Percentiles rank a stretch among this genome's conserved stretches.
These are phyloP conservation scores for Grammatotria lemairii DNA, from an alignment of 2,113 vertebrate species.

Conservation along the genomic window DNA sequence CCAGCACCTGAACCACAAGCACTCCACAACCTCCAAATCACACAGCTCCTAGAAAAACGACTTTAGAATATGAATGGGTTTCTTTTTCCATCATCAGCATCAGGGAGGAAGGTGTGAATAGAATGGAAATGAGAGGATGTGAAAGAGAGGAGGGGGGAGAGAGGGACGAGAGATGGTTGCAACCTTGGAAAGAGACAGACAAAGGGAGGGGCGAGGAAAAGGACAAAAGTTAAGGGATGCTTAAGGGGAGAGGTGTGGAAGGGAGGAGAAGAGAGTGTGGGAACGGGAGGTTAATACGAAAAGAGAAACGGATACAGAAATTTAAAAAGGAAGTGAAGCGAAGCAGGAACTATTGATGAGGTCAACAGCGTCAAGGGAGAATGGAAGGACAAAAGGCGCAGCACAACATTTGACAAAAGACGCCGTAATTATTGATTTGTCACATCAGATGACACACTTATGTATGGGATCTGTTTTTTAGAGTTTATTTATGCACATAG, in stretches of 20 bases:
- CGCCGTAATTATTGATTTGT: neutral
- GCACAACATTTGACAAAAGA: neutral
- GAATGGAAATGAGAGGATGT: slow-evolving; percentile 15
- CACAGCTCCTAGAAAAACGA: neutral
- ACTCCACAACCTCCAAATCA: neutral
- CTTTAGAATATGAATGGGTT: neutral
- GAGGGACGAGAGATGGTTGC: neutral
- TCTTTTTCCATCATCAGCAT: neutral
- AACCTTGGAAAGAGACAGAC: neutral
- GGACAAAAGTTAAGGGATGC: neutral
- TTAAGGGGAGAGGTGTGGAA: neutral
- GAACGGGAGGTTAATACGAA: neutral
- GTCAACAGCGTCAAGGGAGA: neutral
- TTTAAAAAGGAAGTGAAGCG: slow-evolving; percentile 12
- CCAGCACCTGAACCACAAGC: neutral
- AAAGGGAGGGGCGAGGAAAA: neutral
- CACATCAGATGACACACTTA: neutral
- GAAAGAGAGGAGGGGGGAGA: neutral
- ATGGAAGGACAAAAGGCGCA: neutral
- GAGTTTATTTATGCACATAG: neutral
- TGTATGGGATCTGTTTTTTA: neutral
- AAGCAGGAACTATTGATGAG: neutral
- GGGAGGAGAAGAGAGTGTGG: neutral
- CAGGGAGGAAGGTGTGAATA: neutral
- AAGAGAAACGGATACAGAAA: slow-evolving; percentile 1